phyloP scores from a whole-genome alignment of 2,113 vertebrate genomes.

The Delphinus delphis region DNA sequence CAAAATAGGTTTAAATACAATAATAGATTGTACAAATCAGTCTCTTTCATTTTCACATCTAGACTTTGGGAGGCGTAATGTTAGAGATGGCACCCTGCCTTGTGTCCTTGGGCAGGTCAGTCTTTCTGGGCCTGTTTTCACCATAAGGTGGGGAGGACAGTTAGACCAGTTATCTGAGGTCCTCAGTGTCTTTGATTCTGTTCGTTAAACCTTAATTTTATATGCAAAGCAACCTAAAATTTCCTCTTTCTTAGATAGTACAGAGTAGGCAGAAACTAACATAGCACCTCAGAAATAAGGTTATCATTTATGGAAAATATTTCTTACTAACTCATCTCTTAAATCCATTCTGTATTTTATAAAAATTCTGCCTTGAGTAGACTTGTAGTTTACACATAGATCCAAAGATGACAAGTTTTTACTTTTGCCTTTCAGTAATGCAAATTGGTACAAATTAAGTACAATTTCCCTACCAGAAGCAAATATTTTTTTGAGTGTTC shows the following conservation, averaged over 20 bases:
- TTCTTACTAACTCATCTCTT: background rate
- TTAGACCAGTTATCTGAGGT: background rate
- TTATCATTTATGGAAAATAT: background rate
- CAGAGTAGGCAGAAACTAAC: conserved; percentile 19
- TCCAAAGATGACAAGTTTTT: background rate
- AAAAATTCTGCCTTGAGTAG: background rate
- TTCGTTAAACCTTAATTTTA: conserved; percentile 40
- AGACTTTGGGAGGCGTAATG: background rate
- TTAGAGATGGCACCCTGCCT: background rate
- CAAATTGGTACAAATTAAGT: background rate
- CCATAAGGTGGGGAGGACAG: background rate
- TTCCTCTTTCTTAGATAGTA: background rate
- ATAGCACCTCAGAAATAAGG: background rate
- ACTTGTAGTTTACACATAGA: background rate
- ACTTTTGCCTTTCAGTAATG: conserved; percentile 27
- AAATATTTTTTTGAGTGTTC: background rate
- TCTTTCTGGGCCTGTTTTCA: background rate
- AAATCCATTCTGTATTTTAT: background rate
- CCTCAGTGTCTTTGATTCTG: background rate
- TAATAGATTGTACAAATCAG: background rate
- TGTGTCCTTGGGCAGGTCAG: background rate
- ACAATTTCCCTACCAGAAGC: background rate
- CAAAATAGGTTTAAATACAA: background rate
- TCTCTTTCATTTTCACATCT: background rate
- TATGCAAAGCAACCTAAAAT: conserved; percentile 1